phyloP scores from a whole-genome alignment of 1,140 invertebrate genomes.

The Drosophila triauraria region DNA sequence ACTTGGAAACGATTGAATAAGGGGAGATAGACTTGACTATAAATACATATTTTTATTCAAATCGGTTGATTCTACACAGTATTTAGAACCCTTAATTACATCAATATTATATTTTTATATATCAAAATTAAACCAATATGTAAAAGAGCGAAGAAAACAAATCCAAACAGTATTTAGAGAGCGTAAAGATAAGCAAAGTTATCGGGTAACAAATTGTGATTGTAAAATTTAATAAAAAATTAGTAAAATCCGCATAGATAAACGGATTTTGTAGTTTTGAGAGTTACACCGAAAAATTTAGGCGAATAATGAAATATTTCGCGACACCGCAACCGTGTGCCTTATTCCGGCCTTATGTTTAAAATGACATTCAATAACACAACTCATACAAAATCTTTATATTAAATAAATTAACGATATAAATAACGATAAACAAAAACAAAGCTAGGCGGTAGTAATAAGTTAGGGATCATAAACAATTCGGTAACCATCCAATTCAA shows the following conservation, averaged over 20 bases:
- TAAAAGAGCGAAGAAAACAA: conserved; percentile 2
- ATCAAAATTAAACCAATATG: background rate
- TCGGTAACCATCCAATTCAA: background rate
- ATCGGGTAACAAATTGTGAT: conserved; percentile 69
- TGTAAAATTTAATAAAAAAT: conserved; percentile 50
- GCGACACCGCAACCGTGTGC: conserved; percentile 68
- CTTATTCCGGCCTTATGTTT: conserved; percentile 81
- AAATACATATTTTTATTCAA: background rate
- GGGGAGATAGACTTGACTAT: background rate
- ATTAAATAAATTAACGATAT: conserved; percentile 2
- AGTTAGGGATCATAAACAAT: background rate
- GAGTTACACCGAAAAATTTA: conserved; percentile 31
- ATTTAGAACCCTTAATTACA: background rate
- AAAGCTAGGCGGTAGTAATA: background rate
- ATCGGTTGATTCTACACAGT: conserved; percentile 1
- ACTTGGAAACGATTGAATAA: background rate
- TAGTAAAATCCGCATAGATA: conserved; percentile 22
- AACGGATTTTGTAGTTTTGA: conserved; percentile 14
- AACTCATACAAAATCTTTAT: conserved; percentile 23
- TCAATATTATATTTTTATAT: conserved; percentile 47
- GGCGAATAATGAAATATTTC: conserved; percentile 37
- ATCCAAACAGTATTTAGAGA: conserved; percentile 47
- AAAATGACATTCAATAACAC: conserved; percentile 62
- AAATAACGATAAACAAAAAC: background rate
- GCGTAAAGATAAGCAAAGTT: conserved; percentile 34